Evolutionary conservation across 2,113 vertebrate species (phyloP).

Genomic region (Callipepla californica): DNA sequence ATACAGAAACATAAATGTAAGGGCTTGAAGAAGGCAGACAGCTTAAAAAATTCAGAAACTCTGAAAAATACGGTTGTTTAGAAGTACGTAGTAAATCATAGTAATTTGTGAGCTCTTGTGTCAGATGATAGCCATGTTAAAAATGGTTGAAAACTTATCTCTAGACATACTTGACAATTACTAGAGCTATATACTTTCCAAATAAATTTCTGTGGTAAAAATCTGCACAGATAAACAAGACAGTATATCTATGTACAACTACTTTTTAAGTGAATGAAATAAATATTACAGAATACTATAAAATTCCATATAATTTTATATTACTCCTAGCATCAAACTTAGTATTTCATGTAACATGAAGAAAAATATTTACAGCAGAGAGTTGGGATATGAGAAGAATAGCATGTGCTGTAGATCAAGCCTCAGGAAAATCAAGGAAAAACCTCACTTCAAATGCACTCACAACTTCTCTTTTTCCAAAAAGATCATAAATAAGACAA

Average conservation of each 20-base stretch:
- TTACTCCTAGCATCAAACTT: constrained; percentile 3
- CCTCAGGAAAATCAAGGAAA: background rate
- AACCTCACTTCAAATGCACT: background rate
- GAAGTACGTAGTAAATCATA: constrained; percentile 13
- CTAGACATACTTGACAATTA: constrained; percentile 31
- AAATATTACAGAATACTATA: constrained; percentile 19
- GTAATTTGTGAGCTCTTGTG: constrained; percentile 41
- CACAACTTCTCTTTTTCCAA: background rate
- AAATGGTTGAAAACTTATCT: constrained; percentile 35
- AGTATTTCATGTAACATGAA: background rate
- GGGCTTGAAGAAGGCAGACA: background rate
- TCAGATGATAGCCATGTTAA: constrained; percentile 9
- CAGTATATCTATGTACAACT: constrained; percentile 42
- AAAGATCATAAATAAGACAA: background rate
- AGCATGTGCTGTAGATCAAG: background rate
- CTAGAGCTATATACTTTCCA: constrained; percentile 24
- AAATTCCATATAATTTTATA: constrained; percentile 20
- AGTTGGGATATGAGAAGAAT: background rate
- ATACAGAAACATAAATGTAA: background rate
- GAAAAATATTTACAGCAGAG: background rate
- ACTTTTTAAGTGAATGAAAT: constrained; percentile 13
- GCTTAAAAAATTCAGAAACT: constrained; percentile 3
- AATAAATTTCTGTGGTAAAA: constrained; percentile 20
- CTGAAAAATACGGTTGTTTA: constrained; percentile 38
- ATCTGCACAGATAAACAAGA: constrained; percentile 37